Base-by-base conservation (phyloP, 2,113 vertebrate genomes). In the Oryzias woworae region DNA sequence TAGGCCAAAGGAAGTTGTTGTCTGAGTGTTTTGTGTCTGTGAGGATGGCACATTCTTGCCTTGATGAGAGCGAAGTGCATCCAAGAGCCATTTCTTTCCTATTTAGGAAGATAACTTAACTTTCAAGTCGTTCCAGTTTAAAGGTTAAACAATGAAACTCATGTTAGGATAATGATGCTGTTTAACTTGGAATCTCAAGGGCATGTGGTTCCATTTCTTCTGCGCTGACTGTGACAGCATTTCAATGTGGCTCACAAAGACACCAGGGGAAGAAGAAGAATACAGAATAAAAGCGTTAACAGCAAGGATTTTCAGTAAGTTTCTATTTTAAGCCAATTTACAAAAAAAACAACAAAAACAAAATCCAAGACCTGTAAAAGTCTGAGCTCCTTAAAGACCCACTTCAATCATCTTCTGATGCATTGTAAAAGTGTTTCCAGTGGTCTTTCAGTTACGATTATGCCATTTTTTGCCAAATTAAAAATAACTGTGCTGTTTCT, bases 171-270 rank as follows among this genome's bases (percentile, higher is more conserved):
- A 85, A 83, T 84, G 69, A 65, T 49, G 53, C 50, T 72, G 59
- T 85, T 88, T 81, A 77, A 85, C 85, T 88, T 76, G 65, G 45
- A 85, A 72, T 83, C 81, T 85, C 75, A 82, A 89, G 81, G 82
- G 73, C 70, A 62, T 13, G 49, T 64, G 45, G 47, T 80, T 66
- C 74, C 69, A 76, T 81, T 71, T 79, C 53, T 64, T 76, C 62
- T 65, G 64, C 73, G 78, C 20, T 7, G 8, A 84, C 72, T 88
- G 83, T 82, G 77, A 86, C 71, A 70, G 71, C 45, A 61, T 83
- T 69, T 72, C 71, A 75, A 88, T 82, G 74, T 59, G 28, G 8
- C 12, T 71, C 46, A 52, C 44, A 58, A 59, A 54, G 43, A 71
- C 24, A 65, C 23, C 44, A 45, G 71, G 53, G 17, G 36, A 7